A percentile compares a stretch with the other conserved stretches of the same genome.
phyloP scores from a whole-genome alignment of 2,888 invertebrate species.

The Agrochola litura region DNA sequence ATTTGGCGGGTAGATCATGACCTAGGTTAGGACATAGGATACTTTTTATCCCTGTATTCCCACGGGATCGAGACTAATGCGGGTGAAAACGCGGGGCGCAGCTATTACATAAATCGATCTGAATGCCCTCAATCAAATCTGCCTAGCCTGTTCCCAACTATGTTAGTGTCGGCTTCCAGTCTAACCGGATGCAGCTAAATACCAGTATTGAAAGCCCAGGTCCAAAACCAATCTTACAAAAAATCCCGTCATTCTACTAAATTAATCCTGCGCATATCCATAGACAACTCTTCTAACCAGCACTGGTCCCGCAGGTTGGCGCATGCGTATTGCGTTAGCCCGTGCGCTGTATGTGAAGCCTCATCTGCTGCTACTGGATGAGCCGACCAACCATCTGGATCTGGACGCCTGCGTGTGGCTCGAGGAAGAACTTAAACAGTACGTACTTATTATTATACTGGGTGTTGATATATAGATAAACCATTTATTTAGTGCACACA shows the following conservation, averaged over 20 bases:
- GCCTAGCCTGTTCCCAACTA: too few relatives aligned
- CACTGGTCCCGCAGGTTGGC: constrained; percentile 93
- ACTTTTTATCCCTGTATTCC: too few relatives aligned
- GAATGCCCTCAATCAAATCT: background rate
- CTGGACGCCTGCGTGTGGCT: constrained; percentile 99
- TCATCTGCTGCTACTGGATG: constrained; percentile 98
- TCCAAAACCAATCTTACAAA: background rate
- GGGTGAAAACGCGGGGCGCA: too few relatives aligned
- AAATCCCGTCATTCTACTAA: background rate
- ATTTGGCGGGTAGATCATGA: too few relatives aligned
- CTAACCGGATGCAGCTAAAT: background rate
- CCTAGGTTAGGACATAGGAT: too few relatives aligned
- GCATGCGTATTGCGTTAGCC: constrained; percentile 99
- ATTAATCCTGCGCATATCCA: background rate
- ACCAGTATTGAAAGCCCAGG: background rate
- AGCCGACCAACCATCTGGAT: constrained; percentile 99
- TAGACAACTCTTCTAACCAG: background rate
- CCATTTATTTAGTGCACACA: background rate
- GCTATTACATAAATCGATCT: background rate
- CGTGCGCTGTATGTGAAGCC: constrained; percentile 99
- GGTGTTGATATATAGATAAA: background rate
- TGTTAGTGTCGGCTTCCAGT: background rate
- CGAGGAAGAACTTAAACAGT: constrained; percentile 98
- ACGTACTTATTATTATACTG: constrained; percentile 68
- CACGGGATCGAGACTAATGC: too few relatives aligned